Evolutionary conservation across 2,797 vertebrate genomes (phyloP), one percentile per base, ranked within the genome.

Genomic region (Potorous gilbertii): DNA sequence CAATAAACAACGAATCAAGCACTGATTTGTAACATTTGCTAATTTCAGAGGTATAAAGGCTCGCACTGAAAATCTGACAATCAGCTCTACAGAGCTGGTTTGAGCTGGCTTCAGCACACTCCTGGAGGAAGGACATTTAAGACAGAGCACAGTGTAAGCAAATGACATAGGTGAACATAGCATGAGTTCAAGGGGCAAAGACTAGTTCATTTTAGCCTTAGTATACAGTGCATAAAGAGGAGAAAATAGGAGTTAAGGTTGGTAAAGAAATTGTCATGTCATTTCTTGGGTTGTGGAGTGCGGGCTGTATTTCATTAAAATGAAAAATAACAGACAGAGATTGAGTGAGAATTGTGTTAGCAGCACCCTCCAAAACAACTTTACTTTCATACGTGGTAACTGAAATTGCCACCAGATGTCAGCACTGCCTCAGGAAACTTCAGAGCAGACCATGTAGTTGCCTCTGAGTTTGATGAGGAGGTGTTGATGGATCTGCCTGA

Each of bases 331-430:
- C 66, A 18, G 16, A 74, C 16, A 24, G n/a, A 46, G n/a, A 40
- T 40, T 0, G 18, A 74, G 66, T 74, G 66, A 40, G n/a, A 81
- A 46, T 24, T 46, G 62, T 74, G n/a, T 40, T 46, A 40, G 52
- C 62, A 55, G 16, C 12, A 12, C 14, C 74, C n/a, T 52, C 6
- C 0, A 1, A 40, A 56, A 40, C 46, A 89, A 54, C 14, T 40
- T 90, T 56, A 89, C 9, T 16, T 90, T 74, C 56, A 21, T 31
- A 5, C 3, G 29, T 5, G 28, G 57, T 94, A 91, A 92, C 31
- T 0, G 16, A 9, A 52, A 0, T 0, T 0, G 55, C 98, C 98
- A 97, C 94, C 95, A 98, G 98, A 54, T 93, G 98, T 57, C 97
- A 97, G 94, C 29, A 55, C 90, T 57, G 91, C 52, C 94, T 62